Evolutionary conservation across 2,888 invertebrate genomes (phyloP).

Genomic region (Pyrrhosoma nymphula): DNA sequence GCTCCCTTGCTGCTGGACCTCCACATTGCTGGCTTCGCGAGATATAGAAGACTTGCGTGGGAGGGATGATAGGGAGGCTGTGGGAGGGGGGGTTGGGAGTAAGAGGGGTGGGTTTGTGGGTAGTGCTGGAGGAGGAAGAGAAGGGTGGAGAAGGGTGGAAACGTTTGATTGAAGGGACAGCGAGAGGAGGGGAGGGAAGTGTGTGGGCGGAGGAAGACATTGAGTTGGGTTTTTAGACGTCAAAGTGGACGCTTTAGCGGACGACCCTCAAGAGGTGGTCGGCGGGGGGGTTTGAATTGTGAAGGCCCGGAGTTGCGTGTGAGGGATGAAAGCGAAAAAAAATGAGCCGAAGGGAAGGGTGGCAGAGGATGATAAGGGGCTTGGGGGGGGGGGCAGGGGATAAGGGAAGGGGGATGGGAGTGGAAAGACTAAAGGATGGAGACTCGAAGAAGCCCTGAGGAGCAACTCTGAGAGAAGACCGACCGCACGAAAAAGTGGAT

Average conservation of each 20-base stretch:
- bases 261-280: background rate
- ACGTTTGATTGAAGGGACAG: background rate
- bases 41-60: background rate
- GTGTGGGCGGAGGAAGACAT: background rate
- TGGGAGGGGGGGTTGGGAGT: background rate
- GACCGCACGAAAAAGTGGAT: conserved; percentile 43
- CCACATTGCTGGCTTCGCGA: conserved; percentile 35
- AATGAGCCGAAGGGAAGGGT: background rate
- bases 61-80: background rate
- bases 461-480: background rate
- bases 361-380: background rate
- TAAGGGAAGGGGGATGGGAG: too few relatives aligned
- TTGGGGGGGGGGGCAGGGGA: background rate
- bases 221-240: conserved; percentile 49
- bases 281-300: background rate
- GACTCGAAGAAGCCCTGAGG: background rate
- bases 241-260: conserved; percentile 48
- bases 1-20: background rate
- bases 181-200: background rate
- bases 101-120: background rate
- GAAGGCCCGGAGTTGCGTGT: background rate
- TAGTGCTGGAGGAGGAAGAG: too few relatives aligned
- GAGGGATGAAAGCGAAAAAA: conserved; percentile 37
- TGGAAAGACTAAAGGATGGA: conserved; percentile 16
- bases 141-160: too few relatives aligned